Base-by-base conservation (phyloP, 1,140 invertebrate genomes). In the Papilio glaucus region DNA sequence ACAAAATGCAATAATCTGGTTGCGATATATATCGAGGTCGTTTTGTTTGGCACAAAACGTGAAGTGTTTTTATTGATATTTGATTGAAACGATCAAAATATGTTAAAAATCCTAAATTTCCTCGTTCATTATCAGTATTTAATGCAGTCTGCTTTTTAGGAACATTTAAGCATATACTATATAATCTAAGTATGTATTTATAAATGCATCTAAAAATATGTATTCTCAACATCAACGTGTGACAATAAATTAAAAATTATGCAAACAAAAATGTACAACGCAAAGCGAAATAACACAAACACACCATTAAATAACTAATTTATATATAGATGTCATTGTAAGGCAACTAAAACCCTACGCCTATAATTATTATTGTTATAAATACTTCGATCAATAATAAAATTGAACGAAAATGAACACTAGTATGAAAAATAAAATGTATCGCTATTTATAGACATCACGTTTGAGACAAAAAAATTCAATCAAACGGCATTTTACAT, bases 151-250 rank as follows among this genome's bases (percentile, higher is more conserved):
- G 57, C 62, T 69, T 68, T 15, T 68, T 78, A 78, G 77, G 77
- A 78, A 78, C 77, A 72, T 72, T 78, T 73, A 21, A 67, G n/a
- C 29, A 69, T 60, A 65, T 69, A 33, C 3, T 41, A 61, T 61
- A 68, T 72, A n/a, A 75, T 39, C 65, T 74, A 70, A 74, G 57
- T 74, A 72, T 73, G 57, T 74, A 72, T 73, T 73, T 74, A 74
- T 81, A 79, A 81, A 81, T 77, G 79, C 79, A 75, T 79, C 67
- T 61, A 69, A 74, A 74, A 74, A 71, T 74, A 74, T 74, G 60
- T 33, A 71, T 37, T 57, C 39, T n/a, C n/a, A 12, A 39, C 26
- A 67, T 62, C 18, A 18, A 26, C 21, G 9, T 57, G 24, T 57
- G 49, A 26, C 9, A 72, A 77, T 74, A 69, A 72, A 72, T 75